Evolutionary conservation across 2,113 vertebrate genomes (phyloP).

Genomic region (Ciconia boyciana): DNA sequence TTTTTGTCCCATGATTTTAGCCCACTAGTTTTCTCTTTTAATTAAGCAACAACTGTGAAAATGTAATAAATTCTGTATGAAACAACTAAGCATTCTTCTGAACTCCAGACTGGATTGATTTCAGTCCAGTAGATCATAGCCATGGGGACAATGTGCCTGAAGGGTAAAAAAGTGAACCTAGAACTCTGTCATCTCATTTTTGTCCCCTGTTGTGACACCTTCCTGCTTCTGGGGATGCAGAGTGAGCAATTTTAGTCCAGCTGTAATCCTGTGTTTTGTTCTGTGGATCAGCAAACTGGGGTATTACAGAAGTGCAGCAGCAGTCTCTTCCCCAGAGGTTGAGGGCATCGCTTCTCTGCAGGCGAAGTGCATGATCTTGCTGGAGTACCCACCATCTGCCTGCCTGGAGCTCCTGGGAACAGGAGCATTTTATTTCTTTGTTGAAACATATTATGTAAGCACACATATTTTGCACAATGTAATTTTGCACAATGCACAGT

Average conservation of each 20-base stretch:
- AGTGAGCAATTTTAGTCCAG: background rate
- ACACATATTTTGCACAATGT: constrained; percentile 13
- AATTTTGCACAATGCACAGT: constrained; percentile 5
- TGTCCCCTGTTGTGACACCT: constrained; percentile 13
- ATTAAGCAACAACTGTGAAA: constrained; percentile 35
- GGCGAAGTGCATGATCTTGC: constrained; percentile 13
- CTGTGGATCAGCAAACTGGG: background rate
- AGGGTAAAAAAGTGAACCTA: background rate
- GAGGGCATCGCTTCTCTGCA: background rate
- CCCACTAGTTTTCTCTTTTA: constrained; percentile 24
- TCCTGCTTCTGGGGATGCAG: background rate
- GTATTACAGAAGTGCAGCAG: background rate
- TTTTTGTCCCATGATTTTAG: constrained; percentile 30
- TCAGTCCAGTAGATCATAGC: constrained; percentile 1
- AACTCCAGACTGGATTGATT: background rate
- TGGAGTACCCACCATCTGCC: constrained; percentile 38
- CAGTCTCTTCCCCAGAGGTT: background rate
- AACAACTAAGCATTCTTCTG: background rate
- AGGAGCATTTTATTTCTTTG: background rate
- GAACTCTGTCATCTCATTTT: constrained; percentile 5
- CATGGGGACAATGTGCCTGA: background rate
- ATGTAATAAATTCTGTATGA: constrained; percentile 5
- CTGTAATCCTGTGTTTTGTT: background rate
- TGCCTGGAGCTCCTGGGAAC: background rate
- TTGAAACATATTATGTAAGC: constrained; percentile 33